Evolutionary conservation across 2,888 invertebrate species (phyloP), one percentile per base, ranked within the genome.

Genomic region (Corbicula japonica): DNA sequence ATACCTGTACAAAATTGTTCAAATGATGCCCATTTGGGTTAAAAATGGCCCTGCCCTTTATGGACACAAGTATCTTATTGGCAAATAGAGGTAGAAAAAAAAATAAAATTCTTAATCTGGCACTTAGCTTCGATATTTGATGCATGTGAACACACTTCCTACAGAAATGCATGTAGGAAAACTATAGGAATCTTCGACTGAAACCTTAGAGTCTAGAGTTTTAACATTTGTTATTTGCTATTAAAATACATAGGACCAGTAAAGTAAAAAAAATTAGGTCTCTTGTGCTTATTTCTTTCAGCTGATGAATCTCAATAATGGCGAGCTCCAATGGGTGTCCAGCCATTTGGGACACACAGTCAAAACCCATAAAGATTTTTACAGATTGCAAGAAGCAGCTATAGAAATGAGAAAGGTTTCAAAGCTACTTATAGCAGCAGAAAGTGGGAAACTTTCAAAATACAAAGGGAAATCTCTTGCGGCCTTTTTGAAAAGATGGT

Each of bases 341-440:
- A 69, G 58, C 30, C 69, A 69, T 60, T 60, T 69, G 28, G 69
- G 58, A n/a, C 69, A 69, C 35, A 50, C 54, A n/a, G 50, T 69
- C 26, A 58, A 50, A 44, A 50, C 50, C 23, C 69, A 60, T 30
- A 58, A 50, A 69, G 48, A 69, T 44, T 69, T 69, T 28, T 69
- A 69, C 46, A 56, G 69, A 23, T 46, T 69, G 48, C 58, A 60
- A 46, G 30, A 52, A 44, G 69, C 54, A 69, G 26, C 54, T 8
- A 38, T 69, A 23, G 58, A 69, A 60, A 56, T 69, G 8, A 60
- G 52, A 38, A 69, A 69, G 32, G 44, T 69, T 18, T 38, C 69
- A 26, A 69, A 69, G 60, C 60, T 69, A 3, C 28, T 58, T 15
- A 15, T 44, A 12, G 60, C 69, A 50, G 60, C 50, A 21, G 69